phyloP scores from a whole-genome alignment of 2,888 invertebrate species.

The Actias luna region DNA sequence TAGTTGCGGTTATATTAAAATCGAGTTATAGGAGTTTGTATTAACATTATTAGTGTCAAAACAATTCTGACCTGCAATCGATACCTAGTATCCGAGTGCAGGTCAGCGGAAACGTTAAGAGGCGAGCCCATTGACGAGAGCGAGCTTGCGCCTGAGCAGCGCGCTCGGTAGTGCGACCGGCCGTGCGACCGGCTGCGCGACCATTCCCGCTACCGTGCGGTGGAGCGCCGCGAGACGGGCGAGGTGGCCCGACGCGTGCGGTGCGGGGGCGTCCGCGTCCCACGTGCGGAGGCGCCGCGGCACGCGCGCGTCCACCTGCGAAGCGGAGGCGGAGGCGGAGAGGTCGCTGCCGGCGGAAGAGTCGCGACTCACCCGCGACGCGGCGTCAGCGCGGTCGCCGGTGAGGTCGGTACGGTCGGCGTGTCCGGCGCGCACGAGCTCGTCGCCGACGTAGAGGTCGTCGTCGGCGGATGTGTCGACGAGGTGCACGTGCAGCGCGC shows the following conservation, averaged over 20 bases:
- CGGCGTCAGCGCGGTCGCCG: constrained; percentile 50
- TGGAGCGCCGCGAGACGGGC: background rate
- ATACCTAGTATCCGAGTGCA: background rate
- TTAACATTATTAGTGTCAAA: background rate
- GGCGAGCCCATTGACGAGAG: background rate
- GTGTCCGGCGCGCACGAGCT: constrained; percentile 71
- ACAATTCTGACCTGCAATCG: constrained; percentile 2
- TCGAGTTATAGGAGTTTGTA: background rate
- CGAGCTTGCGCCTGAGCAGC: constrained; percentile 14
- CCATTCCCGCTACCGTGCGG: too few species aligned
- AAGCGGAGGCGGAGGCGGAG: constrained; percentile 55
- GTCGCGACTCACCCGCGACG: constrained; percentile 22
- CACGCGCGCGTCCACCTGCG: constrained; percentile 40
- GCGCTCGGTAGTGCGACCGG: constrained; percentile 6
- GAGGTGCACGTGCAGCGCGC: constrained; percentile 65
- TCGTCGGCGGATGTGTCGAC: constrained; percentile 72
- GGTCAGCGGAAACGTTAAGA: background rate
- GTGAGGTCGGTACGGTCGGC: constrained; percentile 60
- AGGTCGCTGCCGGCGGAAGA: constrained; percentile 36
- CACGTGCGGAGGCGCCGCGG: constrained; percentile 46
- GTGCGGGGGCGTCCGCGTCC: constrained; percentile 32
- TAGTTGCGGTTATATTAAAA: background rate
- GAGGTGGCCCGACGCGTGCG: constrained; percentile 14
- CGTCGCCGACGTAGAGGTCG: constrained; percentile 75
- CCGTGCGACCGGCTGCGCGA: too few species aligned